A percentile compares a stretch with the other conserved stretches of the same genome.
phyloP scores from a whole-genome alignment of 2,797 vertebrate genomes.

The Eurystomus glaucurus region DNA sequence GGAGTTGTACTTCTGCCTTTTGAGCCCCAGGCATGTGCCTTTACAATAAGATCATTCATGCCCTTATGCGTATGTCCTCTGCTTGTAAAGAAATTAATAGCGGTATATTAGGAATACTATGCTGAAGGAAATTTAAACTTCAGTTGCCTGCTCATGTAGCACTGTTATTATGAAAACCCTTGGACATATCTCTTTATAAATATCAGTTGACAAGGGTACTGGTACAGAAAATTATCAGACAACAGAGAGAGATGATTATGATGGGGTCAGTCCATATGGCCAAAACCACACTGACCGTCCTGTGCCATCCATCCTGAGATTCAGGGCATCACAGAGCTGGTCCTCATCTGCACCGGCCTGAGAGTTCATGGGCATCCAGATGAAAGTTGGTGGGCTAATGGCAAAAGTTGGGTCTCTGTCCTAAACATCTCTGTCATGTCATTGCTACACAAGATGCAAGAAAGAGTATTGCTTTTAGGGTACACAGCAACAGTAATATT shows the following conservation, averaged over 20 bases:
- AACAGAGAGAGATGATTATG: background rate
- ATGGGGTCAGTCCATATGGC: background rate
- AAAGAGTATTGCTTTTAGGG: background rate
- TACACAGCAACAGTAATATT: background rate
- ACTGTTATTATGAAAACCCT: background rate
- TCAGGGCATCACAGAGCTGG: background rate
- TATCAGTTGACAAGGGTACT: background rate
- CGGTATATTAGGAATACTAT: background rate
- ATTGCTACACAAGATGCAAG: background rate
- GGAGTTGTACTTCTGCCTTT: background rate
- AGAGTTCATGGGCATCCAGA: background rate
- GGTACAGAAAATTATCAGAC: background rate
- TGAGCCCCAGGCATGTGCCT: background rate
- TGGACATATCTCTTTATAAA: background rate
- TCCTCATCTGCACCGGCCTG: fast-evolving
- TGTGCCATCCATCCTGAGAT: background rate
- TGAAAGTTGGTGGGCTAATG: background rate
- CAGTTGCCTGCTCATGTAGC: background rate
- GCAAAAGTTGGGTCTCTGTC: background rate
- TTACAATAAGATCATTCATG: background rate
- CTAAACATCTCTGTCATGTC: background rate
- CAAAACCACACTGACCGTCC: background rate
- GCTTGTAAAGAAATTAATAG: background rate
- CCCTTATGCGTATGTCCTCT: background rate
- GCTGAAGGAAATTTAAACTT: background rate